Evolutionary conservation across 2,888 invertebrate genomes (phyloP), one percentile per base, ranked within the genome.

Genomic region (Peribatodes rhomboidaria): DNA sequence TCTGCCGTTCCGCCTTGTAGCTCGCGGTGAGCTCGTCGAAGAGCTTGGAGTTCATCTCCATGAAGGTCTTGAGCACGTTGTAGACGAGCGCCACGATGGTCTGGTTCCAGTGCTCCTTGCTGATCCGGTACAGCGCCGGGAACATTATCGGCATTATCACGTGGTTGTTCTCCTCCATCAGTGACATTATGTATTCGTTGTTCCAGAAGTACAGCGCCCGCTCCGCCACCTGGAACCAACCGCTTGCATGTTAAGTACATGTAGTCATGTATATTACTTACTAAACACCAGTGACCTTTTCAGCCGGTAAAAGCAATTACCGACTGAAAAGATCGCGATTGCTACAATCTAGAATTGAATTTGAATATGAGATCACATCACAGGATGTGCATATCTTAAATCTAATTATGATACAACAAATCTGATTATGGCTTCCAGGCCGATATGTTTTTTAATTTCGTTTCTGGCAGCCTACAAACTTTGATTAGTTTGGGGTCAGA

Each of bases 1-100:
- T 99, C 95, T 99, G 99, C 94, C 99, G 95, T 94, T 99, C 99
- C 84, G 98, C 97, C 94, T 99, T 99, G 94, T 99, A 99, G 94
- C 98, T 98, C 84, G 98, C 97, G 85, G 99, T 98, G 89, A 99
- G 96, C 94, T 99, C 99, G 90, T 99, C 99, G 87, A 99, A 99
- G 77, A 99, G 95, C 93, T 99, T 99, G 86, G 99, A 99, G 95
- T 99, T 99, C 99, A 99, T 99, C 94, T 99, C 99, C 99, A 99
- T 99, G 94, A 99, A 99, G 63, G 99, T 97, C 94, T 99, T 99
- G 84, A 99, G 96, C 86, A 99, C 99, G 94, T 99, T 99, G 94
- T 99, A 99, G 81, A 99, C 99, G 82, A 99, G 96, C 68, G 99
- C 99, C 78, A 99, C 98, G 83, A 99, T 99, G 74, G 99, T 99